Evolutionary conservation across 2,797 vertebrate species (phyloP).

Genomic region (Oreortyx pictus): DNA sequence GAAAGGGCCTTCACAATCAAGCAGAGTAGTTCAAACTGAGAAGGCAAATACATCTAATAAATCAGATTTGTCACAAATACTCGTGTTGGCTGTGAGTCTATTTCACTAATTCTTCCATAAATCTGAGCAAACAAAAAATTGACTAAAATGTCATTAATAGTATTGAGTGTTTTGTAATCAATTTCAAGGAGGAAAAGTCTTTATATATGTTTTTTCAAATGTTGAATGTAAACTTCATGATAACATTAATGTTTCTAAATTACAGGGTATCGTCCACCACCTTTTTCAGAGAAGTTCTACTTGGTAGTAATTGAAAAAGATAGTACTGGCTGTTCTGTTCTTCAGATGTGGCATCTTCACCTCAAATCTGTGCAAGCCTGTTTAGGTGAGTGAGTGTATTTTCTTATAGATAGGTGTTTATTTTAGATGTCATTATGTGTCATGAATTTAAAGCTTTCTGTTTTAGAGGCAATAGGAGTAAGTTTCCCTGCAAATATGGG

Average conservation of each 20-base stretch:
- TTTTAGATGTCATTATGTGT: not conserved
- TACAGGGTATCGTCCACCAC: constrained; percentile 90
- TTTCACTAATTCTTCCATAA: not conserved
- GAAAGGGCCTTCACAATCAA: not conserved
- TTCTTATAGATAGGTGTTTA: not conserved
- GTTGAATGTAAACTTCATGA: not conserved
- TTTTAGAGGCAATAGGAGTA: not conserved
- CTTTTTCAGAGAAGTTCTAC: constrained; percentile 99
- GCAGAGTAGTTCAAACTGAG: not conserved
- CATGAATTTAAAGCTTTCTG: not conserved
- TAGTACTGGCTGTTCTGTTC: constrained; percentile 86
- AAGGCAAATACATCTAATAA: not conserved
- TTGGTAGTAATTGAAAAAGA: constrained; percentile 97
- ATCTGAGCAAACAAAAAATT: not conserved
- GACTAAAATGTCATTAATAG: not conserved
- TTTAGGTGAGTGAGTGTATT: constrained; percentile 81
- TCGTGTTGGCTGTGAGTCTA: not conserved
- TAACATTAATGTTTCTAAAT: constrained; percentile 10
- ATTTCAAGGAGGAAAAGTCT: not conserved
- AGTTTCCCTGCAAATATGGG: not conserved
- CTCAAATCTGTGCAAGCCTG: constrained; percentile 95
- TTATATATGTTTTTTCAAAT: rapidly evolving
- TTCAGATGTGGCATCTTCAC: constrained; percentile 99
- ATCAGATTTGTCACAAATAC: not conserved
- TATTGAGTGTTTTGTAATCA: not conserved